These are phyloP conservation scores for Gila robusta DNA, from an alignment of 2,797 vertebrate genomes.

Conservation along the genomic window DNA sequence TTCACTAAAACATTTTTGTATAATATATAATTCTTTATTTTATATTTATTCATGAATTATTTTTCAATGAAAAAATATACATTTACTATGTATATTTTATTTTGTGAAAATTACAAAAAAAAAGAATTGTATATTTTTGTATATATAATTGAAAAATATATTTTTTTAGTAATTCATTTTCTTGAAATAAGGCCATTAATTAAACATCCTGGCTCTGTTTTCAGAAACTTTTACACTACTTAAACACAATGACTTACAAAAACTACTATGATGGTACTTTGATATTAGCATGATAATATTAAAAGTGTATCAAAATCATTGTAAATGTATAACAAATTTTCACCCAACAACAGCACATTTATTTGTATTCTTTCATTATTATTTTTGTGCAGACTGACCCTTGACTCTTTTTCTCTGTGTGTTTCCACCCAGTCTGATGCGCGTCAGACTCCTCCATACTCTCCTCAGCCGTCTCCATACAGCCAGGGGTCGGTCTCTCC, in stretches of 20 bases:
- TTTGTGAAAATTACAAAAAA: background rate
- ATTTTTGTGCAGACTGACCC: background rate
- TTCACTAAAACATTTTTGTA: background rate
- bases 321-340: background rate
- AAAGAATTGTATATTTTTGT: no score
- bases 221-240: background rate
- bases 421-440: conserved; percentile 87
- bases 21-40: no score
- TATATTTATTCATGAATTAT: no score
- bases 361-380: background rate
- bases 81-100: no score
- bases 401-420: background rate
- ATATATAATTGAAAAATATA: no score
- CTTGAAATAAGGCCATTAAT: no score
- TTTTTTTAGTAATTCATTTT: no score
- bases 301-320: background rate
- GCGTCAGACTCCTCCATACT: conserved; percentile 90
- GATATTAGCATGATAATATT: background rate
- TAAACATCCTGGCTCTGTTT: background rate
- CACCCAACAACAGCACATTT: background rate
- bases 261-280: background rate
- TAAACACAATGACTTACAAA: background rate
- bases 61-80: no score
- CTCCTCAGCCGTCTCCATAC: conserved; percentile 87
- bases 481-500: conserved; percentile 82